These are phyloP conservation scores for Leptocoma aspasia DNA, from an alignment of 2,113 vertebrate genomes.

Conservation along the genomic window DNA sequence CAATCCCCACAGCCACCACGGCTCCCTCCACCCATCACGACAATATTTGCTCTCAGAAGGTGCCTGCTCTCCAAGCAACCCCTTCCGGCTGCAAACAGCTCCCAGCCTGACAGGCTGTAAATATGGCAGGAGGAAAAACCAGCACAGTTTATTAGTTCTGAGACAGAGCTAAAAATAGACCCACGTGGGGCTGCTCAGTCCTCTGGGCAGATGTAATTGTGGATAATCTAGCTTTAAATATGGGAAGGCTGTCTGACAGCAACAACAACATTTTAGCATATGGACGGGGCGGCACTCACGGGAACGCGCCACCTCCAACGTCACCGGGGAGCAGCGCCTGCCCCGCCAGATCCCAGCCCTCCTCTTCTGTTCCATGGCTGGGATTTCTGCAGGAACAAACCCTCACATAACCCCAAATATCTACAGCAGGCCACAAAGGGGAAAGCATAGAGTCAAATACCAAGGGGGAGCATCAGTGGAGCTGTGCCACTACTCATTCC, in stretches of 20 bases:
- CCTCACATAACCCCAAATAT: neutral
- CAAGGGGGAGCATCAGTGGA: neutral
- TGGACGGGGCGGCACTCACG: neutral
- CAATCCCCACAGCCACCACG: fast-evolving
- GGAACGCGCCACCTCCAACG: neutral
- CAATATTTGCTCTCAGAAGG: neutral
- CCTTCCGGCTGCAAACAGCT: neutral
- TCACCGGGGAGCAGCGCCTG: fast-evolving
- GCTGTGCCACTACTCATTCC: neutral
- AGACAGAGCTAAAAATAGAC: slow-evolving; percentile 42
- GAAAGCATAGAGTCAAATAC: fast-evolving
- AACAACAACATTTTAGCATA: neutral
- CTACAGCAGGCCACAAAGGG: neutral
- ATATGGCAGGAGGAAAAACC: neutral
- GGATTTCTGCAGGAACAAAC: neutral
- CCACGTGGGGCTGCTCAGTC: neutral
- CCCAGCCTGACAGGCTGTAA: neutral
- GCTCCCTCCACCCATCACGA: neutral
- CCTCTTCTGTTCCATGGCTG: fast-evolving
- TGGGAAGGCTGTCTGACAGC: neutral
- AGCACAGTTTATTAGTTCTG: neutral
- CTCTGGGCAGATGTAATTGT: slow-evolving; percentile 58
- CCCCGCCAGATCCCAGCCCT: fast-evolving
- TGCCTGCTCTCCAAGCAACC: neutral
- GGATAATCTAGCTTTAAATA: slow-evolving; percentile 51